A percentile compares a stretch with the other conserved stretches of the same genome.
Conservation (phyloP, 1,140 invertebrate genomes). For the Brachionus asplanchnoidis region DNA sequence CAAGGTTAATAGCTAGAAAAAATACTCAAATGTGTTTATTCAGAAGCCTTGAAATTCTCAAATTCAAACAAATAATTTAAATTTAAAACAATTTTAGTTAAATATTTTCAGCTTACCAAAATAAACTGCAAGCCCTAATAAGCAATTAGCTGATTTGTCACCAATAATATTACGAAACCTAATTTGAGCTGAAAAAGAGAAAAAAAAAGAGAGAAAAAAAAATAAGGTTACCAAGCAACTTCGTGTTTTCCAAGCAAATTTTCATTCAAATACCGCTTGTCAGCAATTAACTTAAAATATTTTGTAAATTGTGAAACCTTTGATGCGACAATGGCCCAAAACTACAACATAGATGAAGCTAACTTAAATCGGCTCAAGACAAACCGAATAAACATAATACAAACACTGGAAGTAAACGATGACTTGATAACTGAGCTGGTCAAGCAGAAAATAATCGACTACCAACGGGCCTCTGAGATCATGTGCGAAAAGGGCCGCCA, state of each 20-base stretch:
- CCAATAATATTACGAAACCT: constrained; percentile 1
- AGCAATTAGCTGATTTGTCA: constrained; percentile 4
- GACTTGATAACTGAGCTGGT: constrained; percentile 7
- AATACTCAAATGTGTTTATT: not conserved
- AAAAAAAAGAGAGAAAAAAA: not conserved
- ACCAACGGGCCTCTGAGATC: not conserved
- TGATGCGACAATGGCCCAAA: constrained; percentile 15
- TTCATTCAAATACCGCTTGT: not conserved
- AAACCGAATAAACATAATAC: constrained; percentile 32
- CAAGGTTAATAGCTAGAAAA: not conserved
- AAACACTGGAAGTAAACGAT: not conserved
- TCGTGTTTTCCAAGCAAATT: not conserved
- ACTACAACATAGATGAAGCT: constrained; percentile 1
- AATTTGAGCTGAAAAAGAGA: not conserved
- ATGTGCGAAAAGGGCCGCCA: not conserved
- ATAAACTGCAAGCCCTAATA: not conserved
- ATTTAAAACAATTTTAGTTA: not conserved
- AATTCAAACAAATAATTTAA: not conserved
- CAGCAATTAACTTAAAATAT: not conserved
- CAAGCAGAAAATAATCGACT: constrained; percentile 12
- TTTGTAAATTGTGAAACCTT: not conserved
- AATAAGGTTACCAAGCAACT: constrained; percentile 24
- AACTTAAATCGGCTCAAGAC: constrained; percentile 11
- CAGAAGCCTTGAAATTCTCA: not conserved
- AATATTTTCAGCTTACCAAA: not conserved